These are phyloP conservation scores for Rhagoletis zephyria DNA, from an alignment of 1,140 invertebrate species.

Conservation along the genomic window DNA sequence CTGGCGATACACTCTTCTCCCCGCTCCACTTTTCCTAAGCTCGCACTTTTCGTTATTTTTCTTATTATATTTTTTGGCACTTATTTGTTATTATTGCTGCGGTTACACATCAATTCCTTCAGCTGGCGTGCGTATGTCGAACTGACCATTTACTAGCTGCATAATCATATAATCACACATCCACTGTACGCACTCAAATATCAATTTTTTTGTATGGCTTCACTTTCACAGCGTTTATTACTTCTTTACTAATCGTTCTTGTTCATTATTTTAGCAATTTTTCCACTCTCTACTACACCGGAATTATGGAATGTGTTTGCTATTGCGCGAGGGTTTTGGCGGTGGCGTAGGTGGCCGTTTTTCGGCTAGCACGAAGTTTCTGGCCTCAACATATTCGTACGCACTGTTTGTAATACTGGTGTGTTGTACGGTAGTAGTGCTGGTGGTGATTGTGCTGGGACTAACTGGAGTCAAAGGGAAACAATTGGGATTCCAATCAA, in stretches of 20 bases:
- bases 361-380: slow-evolving; percentile 65
- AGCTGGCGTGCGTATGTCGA: background rate
- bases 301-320: slow-evolving; percentile 72
- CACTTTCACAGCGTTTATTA: slow-evolving; percentile 32
- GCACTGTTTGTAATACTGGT: slow-evolving; percentile 69
- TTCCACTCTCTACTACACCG: background rate
- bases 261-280: background rate
- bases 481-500: slow-evolving; percentile 67
- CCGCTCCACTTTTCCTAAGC: background rate
- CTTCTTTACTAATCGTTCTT: background rate
- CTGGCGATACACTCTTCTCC: background rate
- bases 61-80: slow-evolving; percentile 42
- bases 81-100: slow-evolving; percentile 11
- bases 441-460: slow-evolving; percentile 60
- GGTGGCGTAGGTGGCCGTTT: slow-evolving; percentile 76
- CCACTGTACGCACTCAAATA: slow-evolving; percentile 5
- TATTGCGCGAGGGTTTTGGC: slow-evolving; percentile 76
- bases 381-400: slow-evolving; percentile 72
- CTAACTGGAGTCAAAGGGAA: slow-evolving; percentile 69
- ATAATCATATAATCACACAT: background rate
- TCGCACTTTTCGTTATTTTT: background rate
- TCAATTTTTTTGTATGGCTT: slow-evolving; percentile 26
- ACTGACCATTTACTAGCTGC: background rate
- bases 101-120: slow-evolving; percentile 25
- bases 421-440: slow-evolving; percentile 57